A percentile compares a stretch with the other conserved stretches of the same genome.
These are phyloP conservation scores for Drosophila buzzatii DNA, from an alignment of 2,888 invertebrate genomes.

Conservation along the genomic window DNA sequence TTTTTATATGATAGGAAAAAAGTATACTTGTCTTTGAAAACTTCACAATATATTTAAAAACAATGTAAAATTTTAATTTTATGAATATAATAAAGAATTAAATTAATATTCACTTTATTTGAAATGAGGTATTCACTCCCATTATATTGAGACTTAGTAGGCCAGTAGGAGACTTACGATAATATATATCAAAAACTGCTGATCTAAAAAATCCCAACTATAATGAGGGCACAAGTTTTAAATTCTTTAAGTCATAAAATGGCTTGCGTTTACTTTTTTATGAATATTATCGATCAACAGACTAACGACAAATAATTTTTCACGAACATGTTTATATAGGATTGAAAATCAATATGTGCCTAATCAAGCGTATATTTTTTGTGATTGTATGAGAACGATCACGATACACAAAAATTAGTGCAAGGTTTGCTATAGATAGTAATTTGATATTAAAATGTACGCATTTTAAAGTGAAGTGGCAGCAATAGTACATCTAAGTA, in stretches of 20 bases:
- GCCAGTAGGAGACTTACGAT: conserved; percentile 83
- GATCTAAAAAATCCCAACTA: conserved; percentile 86
- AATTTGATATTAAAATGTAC: conserved; percentile 16
- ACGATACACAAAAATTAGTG: not conserved
- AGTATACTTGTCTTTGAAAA: too few relatives aligned
- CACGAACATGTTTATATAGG: conserved; percentile 41
- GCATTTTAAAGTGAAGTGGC: too few relatives aligned
- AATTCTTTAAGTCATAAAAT: not conserved
- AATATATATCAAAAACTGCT: conserved; percentile 81
- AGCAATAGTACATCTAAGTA: not conserved
- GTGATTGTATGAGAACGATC: not conserved
- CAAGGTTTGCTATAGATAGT: conserved; percentile 22
- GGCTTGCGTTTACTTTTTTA: not conserved
- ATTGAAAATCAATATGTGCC: not conserved
- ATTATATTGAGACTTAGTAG: conserved; percentile 86
- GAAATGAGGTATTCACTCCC: conserved; percentile 74
- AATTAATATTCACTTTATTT: conserved; percentile 1
- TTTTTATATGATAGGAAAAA: not conserved
- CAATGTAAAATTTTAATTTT: not conserved
- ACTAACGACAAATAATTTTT: conserved; percentile 20
- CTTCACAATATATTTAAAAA: not conserved
- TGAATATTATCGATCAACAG: conserved; percentile 9
- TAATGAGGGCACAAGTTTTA: conserved; percentile 74
- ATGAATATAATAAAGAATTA: not conserved
- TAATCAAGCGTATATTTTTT: conserved; percentile 28